A percentile compares a stretch with the other conserved stretches of the same genome.
Evolutionary conservation across 92 coral and sea anemone species (phyloP).

Genomic region (Zoanthus gigantus): DNA sequence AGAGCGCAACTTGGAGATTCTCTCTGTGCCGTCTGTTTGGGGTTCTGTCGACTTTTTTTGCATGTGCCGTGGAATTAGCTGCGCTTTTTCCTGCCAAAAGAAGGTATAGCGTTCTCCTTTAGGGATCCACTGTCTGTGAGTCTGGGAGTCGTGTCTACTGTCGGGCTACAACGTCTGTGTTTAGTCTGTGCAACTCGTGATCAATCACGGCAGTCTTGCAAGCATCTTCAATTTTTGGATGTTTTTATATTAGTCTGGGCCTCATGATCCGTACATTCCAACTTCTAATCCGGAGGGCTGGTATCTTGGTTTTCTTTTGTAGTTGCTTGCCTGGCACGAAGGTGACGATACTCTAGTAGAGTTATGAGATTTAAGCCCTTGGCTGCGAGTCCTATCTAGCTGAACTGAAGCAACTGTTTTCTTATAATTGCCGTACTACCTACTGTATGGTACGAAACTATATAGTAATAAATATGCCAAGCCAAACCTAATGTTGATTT

Average conservation of each 20-base stretch:
- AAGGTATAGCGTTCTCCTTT: conserved; percentile 51
- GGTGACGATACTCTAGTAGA: not conserved
- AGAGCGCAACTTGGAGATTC: not conserved
- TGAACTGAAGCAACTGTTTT: not conserved
- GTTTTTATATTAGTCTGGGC: conserved; percentile 14
- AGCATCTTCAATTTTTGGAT: conserved; percentile 48
- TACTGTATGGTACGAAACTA: no score
- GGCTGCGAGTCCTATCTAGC: not conserved
- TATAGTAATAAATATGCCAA: not conserved
- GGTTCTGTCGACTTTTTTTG: not conserved
- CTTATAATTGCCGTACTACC: no score
- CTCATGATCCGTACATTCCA: conserved; percentile 5
- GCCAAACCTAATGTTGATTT: not conserved
- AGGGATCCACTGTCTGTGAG: conserved; percentile 23
- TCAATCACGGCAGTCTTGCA: conserved; percentile 58
- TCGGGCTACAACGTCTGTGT: conserved; percentile 46
- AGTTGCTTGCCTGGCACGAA: not conserved
- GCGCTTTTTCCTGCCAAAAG: not conserved
- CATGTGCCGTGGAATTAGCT: not conserved
- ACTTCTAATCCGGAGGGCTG: not conserved
- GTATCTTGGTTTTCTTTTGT: not conserved
- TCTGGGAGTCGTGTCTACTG: conserved; percentile 58
- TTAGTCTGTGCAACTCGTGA: conserved; percentile 47
- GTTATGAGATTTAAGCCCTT: not conserved
- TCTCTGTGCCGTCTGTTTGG: not conserved